A percentile compares a stretch with the other conserved stretches of the same genome.
phyloP scores from a whole-genome alignment of 2,113 vertebrate species.

The Corydoras sp. region DNA sequence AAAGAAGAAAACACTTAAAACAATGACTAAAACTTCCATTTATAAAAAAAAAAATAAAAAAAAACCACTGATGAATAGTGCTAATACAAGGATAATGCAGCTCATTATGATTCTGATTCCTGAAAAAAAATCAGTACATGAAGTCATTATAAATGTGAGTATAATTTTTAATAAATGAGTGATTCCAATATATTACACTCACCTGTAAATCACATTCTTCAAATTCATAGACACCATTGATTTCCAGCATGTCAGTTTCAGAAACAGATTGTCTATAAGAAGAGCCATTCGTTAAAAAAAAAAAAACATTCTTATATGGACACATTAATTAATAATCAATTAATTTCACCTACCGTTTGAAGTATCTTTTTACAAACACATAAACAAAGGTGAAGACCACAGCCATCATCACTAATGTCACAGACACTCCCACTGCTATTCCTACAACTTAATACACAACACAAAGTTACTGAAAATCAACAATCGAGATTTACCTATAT shows the following conservation, averaged over 20 bases:
- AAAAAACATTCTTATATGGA: not conserved
- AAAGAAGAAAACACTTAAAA: too few species aligned
- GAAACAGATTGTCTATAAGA: slow-evolving; percentile 10
- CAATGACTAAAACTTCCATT: too few species aligned
- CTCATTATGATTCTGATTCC: slow-evolving; percentile 33
- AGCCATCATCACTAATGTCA: slow-evolving; percentile 50
- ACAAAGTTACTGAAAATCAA: not conserved
- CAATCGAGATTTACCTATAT: not conserved
- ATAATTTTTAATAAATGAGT: not conserved
- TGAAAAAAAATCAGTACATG: slow-evolving; percentile 34
- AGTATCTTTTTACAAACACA: slow-evolving; percentile 32
- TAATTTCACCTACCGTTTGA: slow-evolving; percentile 38
- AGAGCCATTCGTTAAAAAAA: not conserved
- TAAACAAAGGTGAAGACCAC: slow-evolving; percentile 39
- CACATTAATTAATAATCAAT: not conserved
- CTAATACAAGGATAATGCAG: not conserved
- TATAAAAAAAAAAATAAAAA: too few species aligned
- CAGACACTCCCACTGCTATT: slow-evolving; percentile 49
- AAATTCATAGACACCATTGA: slow-evolving; percentile 30
- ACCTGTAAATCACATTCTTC: slow-evolving; percentile 41
- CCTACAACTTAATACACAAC: slow-evolving; percentile 23
- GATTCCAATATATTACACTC: slow-evolving; percentile 24
- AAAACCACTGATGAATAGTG: too few species aligned
- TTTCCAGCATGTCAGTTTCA: slow-evolving; percentile 10
- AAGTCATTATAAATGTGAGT: too few species aligned